Percentiles rank a stretch among this genome's conserved stretches.
phyloP scores from a whole-genome alignment of 2,888 invertebrate species.

The Spisula subtruncata region DNA sequence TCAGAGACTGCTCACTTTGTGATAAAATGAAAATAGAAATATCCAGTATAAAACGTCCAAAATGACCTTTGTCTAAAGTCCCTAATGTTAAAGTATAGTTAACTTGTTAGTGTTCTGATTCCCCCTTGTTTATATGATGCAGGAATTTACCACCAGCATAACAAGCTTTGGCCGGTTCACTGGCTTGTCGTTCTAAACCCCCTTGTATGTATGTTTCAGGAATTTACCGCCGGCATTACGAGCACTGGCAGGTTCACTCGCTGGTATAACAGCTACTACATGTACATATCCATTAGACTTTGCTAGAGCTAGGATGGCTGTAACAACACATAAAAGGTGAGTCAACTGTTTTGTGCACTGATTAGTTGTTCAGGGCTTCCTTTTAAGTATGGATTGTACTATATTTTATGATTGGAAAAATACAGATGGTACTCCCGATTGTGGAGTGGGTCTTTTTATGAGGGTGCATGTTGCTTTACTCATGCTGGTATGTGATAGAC shows the following conservation, averaged over 20 bases:
- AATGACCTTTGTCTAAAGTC: background rate
- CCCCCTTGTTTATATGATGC: conserved; percentile 47
- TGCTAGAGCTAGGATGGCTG: conserved; percentile 98
- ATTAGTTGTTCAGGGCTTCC: too few species aligned
- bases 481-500: too few species aligned
- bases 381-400: too few species aligned
- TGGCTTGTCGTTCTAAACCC: conserved; percentile 90
- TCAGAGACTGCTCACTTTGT: too few species aligned
- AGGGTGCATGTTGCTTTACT: too few species aligned
- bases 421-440: too few species aligned
- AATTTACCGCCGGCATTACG: conserved; percentile 89
- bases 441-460: too few species aligned
- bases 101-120: background rate
- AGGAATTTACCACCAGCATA: conserved; percentile 88
- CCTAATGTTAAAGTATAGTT: background rate
- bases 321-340: conserved; percentile 94
- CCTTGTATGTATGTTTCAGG: conserved; percentile 76
- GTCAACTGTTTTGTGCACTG: conserved; percentile 38
- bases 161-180: conserved; percentile 95
- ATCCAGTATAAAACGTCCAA: background rate
- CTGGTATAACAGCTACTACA: conserved; percentile 97
- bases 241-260: conserved; percentile 96
- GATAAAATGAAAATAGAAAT: background rate
- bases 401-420: too few species aligned
- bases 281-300: conserved; percentile 98